phyloP scores from a whole-genome alignment of 1,140 invertebrate genomes.

The Diploscapter pachys region DNA sequence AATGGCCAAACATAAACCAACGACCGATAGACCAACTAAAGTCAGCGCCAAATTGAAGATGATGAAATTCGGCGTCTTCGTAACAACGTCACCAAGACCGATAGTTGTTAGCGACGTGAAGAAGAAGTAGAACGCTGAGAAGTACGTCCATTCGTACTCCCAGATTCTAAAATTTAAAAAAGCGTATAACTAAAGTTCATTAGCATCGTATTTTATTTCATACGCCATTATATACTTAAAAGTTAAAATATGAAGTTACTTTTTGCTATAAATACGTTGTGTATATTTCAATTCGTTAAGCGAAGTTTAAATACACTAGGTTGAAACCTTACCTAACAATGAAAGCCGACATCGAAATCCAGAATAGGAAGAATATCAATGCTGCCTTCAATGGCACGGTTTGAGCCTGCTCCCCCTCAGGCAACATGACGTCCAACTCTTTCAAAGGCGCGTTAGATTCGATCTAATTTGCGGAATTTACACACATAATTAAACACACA shows the following conservation, averaged over 20 bases:
- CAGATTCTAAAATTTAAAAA: conserved; percentile 58
- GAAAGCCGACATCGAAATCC: background rate
- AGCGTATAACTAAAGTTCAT: too few relatives aligned
- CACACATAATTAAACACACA: background rate
- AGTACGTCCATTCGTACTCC: conserved; percentile 74
- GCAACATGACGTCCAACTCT: conserved; percentile 14
- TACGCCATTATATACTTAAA: too few relatives aligned
- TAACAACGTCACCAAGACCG: conserved; percentile 57
- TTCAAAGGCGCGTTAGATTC: conserved; percentile 30
- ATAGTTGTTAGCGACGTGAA: conserved; percentile 89
- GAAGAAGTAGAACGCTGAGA: conserved; percentile 84
- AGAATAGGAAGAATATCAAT: conserved; percentile 28
- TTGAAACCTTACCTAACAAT: too few relatives aligned
- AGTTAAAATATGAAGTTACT: too few relatives aligned
- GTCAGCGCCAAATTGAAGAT: conserved; percentile 36
- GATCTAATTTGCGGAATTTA: conserved; percentile 18
- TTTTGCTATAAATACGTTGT: too few relatives aligned
- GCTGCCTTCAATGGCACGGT: conserved; percentile 35
- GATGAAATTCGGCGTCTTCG: conserved; percentile 36
- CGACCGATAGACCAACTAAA: conserved; percentile 33
- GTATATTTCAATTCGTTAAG: too few relatives aligned
- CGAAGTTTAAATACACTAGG: too few relatives aligned
- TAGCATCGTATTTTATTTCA: too few relatives aligned
- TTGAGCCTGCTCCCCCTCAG: conserved; percentile 29
- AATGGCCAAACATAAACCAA: conserved; percentile 30